A percentile compares a stretch with the other conserved stretches of the same genome.
phyloP scores from a whole-genome alignment of 1,140 invertebrate genomes.

The Brachionus manjavacas region DNA sequence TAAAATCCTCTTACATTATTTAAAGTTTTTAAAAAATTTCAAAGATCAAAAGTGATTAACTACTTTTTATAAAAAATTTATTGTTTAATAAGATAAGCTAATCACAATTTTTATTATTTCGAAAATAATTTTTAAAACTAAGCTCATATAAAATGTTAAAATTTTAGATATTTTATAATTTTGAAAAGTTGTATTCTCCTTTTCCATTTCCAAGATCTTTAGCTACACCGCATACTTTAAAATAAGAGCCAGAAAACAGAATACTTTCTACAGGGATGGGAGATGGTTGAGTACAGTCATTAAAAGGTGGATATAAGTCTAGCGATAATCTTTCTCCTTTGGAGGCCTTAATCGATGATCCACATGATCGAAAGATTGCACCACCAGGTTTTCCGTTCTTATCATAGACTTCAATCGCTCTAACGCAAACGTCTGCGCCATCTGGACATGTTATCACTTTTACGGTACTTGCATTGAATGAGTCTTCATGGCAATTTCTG shows the following conservation, averaged over 20 bases:
- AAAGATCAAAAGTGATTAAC: too few relatives aligned
- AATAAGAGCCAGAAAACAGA: neutral
- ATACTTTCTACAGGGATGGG: neutral
- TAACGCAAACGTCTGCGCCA: neutral
- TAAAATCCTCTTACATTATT: too few relatives aligned
- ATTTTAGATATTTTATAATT: neutral
- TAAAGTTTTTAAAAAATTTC: neutral
- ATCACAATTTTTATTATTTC: neutral
- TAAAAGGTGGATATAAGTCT: neutral
- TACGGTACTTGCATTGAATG: constrained; percentile 14
- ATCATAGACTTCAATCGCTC: constrained; percentile 15
- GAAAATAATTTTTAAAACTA: neutral
- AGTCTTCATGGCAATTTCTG: constrained; percentile 8
- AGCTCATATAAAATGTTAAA: neutral
- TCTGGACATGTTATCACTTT: constrained; percentile 7
- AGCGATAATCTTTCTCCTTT: neutral
- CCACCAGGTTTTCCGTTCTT: constrained; percentile 13
- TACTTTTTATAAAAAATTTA: neutral
- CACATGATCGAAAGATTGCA: constrained; percentile 23
- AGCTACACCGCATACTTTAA: neutral
- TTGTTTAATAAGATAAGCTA: too few relatives aligned
- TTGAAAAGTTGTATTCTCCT: constrained; percentile 18
- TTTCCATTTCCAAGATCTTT: constrained; percentile 17
- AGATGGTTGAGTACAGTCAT: neutral
- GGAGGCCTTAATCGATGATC: neutral